These are phyloP conservation scores for Cygnus atratus DNA, from an alignment of 2,113 vertebrate genomes.

Conservation along the genomic window DNA sequence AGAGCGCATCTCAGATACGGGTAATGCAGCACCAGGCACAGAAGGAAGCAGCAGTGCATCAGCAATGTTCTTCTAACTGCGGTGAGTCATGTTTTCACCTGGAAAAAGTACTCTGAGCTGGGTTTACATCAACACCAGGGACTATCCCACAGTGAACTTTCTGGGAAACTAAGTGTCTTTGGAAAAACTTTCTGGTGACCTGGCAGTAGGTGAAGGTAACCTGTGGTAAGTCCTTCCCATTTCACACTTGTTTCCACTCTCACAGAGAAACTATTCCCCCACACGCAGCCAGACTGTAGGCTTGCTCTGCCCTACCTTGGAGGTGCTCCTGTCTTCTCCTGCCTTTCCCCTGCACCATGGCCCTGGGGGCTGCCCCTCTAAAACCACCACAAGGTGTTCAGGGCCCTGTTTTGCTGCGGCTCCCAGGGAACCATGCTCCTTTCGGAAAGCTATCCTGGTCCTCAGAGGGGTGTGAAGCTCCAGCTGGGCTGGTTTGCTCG, in stretches of 20 bases:
- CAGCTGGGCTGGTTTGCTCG: not conserved
- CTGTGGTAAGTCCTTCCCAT: not conserved
- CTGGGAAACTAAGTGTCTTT: not conserved
- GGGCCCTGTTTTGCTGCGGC: not conserved
- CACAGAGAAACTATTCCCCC: not conserved
- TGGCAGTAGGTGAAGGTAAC: not conserved
- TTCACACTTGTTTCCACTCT: not conserved
- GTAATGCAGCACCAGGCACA: accelerated
- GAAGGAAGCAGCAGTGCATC: not conserved
- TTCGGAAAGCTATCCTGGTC: accelerated
- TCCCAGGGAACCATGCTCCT: accelerated
- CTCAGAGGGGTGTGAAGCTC: not conserved
- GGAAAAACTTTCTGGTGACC: not conserved
- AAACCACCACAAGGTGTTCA: accelerated
- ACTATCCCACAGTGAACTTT: not conserved
- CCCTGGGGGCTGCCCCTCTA: not conserved
- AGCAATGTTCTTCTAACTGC: not conserved
- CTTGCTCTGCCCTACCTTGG: not conserved
- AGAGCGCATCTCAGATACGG: accelerated
- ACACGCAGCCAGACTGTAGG: not conserved
- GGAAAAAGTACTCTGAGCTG: not conserved
- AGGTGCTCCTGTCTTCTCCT: not conserved
- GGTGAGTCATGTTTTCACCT: not conserved
- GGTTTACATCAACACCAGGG: not conserved
- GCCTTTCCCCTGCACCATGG: not conserved